Evolutionary conservation across 2,113 vertebrate genomes (phyloP).

Genomic region (Leptobrachium ailaonicum): DNA sequence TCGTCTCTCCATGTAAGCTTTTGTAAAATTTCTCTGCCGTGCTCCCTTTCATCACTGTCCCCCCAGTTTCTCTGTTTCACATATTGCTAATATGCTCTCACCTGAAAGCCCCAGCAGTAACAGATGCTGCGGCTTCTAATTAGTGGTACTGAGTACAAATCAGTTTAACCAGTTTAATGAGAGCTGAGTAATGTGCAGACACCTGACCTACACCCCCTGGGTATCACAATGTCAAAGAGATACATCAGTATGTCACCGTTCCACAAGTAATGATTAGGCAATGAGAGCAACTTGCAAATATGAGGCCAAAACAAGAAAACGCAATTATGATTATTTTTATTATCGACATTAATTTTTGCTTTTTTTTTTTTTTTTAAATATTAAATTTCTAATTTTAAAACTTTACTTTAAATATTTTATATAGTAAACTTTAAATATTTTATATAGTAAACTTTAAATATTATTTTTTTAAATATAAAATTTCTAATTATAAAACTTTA

Average conservation of each 20-base stretch:
- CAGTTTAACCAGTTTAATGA: constrained; percentile 45
- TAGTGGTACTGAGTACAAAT: constrained; percentile 45
- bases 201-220: constrained; percentile 33
- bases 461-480: too few relatives aligned
- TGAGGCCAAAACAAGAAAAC: too few relatives aligned
- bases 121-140: constrained; percentile 43
- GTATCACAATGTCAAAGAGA: constrained; percentile 42
- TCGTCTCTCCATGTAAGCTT: background rate
- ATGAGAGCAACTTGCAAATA: too few relatives aligned
- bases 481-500: too few relatives aligned
- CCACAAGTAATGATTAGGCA: background rate
- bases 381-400: too few relatives aligned
- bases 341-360: too few relatives aligned
- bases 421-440: too few relatives aligned
- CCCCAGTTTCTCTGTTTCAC: background rate
- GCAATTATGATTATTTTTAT: too few relatives aligned
- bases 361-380: too few relatives aligned
- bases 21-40: background rate
- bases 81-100: constrained; percentile 16
- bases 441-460: too few relatives aligned
- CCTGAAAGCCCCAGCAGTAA: constrained; percentile 26
- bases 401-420: too few relatives aligned
- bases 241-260: background rate
- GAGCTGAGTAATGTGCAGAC: constrained; percentile 35
- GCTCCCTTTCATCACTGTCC: background rate